Conservation (phyloP, 2,888 invertebrate genomes). For the Drosophila cognata region DNA sequence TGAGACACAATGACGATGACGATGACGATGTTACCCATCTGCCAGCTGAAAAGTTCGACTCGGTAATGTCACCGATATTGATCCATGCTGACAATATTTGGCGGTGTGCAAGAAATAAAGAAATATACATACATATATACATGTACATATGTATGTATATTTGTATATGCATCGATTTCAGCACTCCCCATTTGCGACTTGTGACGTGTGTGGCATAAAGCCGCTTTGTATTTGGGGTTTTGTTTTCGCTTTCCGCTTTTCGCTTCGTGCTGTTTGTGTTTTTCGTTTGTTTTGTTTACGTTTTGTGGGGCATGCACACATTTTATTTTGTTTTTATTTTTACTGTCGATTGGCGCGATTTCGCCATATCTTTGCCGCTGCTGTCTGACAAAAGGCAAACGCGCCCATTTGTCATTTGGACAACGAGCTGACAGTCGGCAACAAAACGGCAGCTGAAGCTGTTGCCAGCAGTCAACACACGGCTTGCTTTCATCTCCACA, state of each 20-base stretch:
- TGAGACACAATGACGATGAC: conserved; percentile 40
- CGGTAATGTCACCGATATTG: conserved; percentile 49
- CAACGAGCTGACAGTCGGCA: conserved; percentile 73
- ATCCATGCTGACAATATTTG: conserved; percentile 75
- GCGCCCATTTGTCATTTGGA: conserved; percentile 80
- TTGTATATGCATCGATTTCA: conserved; percentile 40
- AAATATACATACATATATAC: conserved; percentile 37
- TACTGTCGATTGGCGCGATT: conserved; percentile 70
- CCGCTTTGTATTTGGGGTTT: conserved; percentile 31
- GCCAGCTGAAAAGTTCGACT: conserved; percentile 13
- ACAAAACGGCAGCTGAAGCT: conserved; percentile 11
- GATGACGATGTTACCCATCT: conserved; percentile 21
- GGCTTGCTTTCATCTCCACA: conserved; percentile 12
- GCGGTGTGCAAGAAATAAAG: conserved; percentile 57
- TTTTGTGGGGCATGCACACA: conserved; percentile 37
- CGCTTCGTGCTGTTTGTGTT: conserved; percentile 3
- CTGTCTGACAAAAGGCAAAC: conserved; percentile 70
- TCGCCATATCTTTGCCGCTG: conserved; percentile 57
- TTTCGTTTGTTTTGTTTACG: conserved; percentile 12
- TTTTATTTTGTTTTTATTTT: conserved; percentile 67
- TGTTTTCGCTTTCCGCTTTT: conserved; percentile 14
- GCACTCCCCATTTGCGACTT: conserved; percentile 35
- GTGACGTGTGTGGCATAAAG: conserved; percentile 63
- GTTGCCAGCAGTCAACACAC: conserved; percentile 38
- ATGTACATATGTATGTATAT: background rate